Evolutionary conservation across 2,888 invertebrate species (phyloP).

Genomic region (Torymus tubicola): DNA sequence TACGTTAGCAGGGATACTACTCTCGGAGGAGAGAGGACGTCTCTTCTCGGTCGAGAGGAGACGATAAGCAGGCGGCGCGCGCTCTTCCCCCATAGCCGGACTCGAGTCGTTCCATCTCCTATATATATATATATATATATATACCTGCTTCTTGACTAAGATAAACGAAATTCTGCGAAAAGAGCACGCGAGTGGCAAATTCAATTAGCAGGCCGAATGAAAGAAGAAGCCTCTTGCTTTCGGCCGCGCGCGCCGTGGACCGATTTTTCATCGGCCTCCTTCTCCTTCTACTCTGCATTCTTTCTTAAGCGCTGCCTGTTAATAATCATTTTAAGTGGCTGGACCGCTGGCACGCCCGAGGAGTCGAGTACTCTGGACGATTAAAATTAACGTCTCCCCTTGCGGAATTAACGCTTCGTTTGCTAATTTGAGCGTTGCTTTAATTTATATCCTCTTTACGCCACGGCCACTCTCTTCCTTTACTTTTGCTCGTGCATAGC

Average conservation of each 20-base stretch:
- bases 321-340: conserved; percentile 51
- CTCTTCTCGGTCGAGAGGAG: background rate
- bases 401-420: conserved; percentile 39
- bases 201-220: conserved; percentile 49
- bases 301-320: conserved; percentile 35
- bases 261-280: conserved; percentile 41
- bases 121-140: too few species aligned
- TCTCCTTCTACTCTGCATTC: background rate
- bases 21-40: background rate
- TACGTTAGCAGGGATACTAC: conserved; percentile 21
- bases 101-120: background rate
- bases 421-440: conserved; percentile 31
- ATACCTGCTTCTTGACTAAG: too few species aligned
- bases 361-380: conserved; percentile 18
- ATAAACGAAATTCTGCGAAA: background rate
- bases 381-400: conserved; percentile 53
- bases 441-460: conserved; percentile 27
- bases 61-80: conserved; percentile 9
- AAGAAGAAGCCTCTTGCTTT: background rate
- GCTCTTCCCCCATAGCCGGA: background rate
- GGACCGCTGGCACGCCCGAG: background rate
- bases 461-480: background rate
- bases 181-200: conserved; percentile 34
- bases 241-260: background rate
- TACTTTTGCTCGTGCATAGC: background rate